Conservation (phyloP, 2,113 vertebrate genomes). For the Climacteris rufus region DNA sequence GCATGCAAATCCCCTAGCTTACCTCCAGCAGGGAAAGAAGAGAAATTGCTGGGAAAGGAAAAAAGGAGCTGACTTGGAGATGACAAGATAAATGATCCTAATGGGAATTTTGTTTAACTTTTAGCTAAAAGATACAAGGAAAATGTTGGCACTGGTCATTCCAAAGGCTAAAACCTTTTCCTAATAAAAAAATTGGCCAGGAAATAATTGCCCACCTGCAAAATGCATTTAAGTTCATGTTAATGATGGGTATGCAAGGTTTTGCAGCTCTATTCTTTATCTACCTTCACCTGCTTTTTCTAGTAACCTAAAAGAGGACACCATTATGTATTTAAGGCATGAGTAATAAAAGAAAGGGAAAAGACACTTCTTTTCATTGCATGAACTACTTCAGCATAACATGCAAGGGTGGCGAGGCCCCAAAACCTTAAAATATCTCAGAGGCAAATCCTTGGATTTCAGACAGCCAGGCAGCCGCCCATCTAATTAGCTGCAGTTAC, state of each 20-base stretch:
- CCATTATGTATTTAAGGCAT: neutral
- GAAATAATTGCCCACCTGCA: neutral
- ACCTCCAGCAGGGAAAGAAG: conserved; percentile 8
- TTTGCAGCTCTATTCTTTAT: neutral
- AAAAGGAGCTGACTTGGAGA: neutral
- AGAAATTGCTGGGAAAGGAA: neutral
- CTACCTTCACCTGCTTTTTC: neutral
- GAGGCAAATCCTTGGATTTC: neutral
- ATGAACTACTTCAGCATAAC: neutral
- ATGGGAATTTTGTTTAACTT: neutral
- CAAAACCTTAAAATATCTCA: neutral
- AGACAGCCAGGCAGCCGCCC: neutral
- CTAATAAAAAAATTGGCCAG: neutral
- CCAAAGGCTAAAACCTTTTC: neutral
- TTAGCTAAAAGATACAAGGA: neutral
- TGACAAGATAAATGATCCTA: neutral
- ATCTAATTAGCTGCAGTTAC: neutral
- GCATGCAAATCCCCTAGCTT: conserved; percentile 26
- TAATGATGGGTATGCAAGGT: neutral
- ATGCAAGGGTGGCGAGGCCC: neutral
- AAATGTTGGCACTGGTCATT: neutral
- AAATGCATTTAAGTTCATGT: neutral
- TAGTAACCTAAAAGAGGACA: neutral
- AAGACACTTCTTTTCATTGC: neutral
- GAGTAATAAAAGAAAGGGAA: neutral